A percentile compares a stretch with the other conserved stretches of the same genome.
phyloP scores from a whole-genome alignment of 2,888 invertebrate species.

The Stegana nigrithorax region DNA sequence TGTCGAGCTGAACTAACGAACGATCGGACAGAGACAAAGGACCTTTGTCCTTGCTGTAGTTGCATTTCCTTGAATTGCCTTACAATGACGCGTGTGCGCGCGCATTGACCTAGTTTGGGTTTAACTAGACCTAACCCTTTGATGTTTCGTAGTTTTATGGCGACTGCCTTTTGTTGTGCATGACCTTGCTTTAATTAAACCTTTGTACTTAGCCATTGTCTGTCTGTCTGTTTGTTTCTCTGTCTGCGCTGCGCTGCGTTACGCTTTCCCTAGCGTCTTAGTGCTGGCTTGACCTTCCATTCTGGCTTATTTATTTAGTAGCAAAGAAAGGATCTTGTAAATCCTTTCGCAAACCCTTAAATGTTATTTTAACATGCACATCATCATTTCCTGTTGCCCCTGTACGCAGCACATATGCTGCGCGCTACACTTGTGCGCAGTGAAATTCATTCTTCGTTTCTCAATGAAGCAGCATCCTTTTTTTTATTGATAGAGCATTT shows the following conservation, averaged over 20 bases:
- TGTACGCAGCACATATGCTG: neutral
- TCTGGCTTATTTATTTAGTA: neutral
- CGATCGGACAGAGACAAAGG: no score
- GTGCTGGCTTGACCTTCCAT: neutral
- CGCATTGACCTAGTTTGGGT: neutral
- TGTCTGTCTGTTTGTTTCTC: neutral
- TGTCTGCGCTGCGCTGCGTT: no score
- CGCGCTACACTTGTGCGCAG: no score
- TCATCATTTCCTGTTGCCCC: neutral
- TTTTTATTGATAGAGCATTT: neutral
- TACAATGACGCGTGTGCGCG: no score
- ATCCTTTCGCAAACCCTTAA: neutral
- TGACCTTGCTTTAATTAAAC: neutral
- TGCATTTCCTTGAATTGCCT: no score
- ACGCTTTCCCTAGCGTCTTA: neutral
- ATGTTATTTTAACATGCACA: neutral
- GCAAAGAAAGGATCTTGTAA: neutral
- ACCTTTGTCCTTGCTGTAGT: neutral
- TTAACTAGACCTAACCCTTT: neutral
- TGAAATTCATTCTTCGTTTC: neutral
- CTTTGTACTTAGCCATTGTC: neutral
- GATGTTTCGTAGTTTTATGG: no score
- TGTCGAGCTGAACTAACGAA: no score
- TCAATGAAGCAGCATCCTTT: conserved; percentile 7
- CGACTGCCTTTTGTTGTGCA: no score